Percentiles rank a stretch among this genome's conserved stretches.
phyloP scores from a whole-genome alignment of 2,113 vertebrate genomes.

The Odocoileus virginianus region DNA sequence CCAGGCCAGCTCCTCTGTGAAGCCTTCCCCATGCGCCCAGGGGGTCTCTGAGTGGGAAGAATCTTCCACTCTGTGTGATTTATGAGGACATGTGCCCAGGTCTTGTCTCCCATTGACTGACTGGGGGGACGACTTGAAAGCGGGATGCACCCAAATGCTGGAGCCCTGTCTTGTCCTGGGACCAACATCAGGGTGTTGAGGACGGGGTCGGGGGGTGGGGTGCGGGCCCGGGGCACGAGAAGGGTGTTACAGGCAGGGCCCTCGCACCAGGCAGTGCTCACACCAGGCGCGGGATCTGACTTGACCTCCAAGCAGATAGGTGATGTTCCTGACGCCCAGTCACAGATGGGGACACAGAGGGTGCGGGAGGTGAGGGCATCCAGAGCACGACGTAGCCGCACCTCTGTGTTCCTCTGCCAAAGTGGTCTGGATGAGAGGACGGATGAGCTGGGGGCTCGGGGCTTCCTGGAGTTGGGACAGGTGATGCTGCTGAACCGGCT shows the following conservation, averaged over 20 bases:
- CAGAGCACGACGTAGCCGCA: rapidly evolving
- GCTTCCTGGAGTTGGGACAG: background rate
- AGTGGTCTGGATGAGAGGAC: rapidly evolving
- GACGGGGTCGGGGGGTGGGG: background rate
- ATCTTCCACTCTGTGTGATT: background rate
- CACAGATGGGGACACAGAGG: background rate
- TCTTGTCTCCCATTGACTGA: background rate
- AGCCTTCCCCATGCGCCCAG: rapidly evolving
- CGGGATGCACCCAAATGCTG: background rate
- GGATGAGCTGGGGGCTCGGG: rapidly evolving
- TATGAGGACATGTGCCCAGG: rapidly evolving
- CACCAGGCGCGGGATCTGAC: rapidly evolving
- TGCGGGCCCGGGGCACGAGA: rapidly evolving
- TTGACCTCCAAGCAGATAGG: too few species aligned
- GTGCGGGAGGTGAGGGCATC: background rate
- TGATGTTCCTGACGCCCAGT: rapidly evolving
- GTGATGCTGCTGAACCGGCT: background rate
- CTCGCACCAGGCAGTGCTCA: background rate
- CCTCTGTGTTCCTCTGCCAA: rapidly evolving
- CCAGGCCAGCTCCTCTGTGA: background rate
- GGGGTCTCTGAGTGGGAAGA: background rate
- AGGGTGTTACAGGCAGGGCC: rapidly evolving
- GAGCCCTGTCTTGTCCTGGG: background rate
- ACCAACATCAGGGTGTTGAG: rapidly evolving
- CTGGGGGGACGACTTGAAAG: too few species aligned